These are phyloP conservation scores for Auanema freiburgensis DNA, from an alignment of 2,888 invertebrate genomes.

Conservation along the genomic window DNA sequence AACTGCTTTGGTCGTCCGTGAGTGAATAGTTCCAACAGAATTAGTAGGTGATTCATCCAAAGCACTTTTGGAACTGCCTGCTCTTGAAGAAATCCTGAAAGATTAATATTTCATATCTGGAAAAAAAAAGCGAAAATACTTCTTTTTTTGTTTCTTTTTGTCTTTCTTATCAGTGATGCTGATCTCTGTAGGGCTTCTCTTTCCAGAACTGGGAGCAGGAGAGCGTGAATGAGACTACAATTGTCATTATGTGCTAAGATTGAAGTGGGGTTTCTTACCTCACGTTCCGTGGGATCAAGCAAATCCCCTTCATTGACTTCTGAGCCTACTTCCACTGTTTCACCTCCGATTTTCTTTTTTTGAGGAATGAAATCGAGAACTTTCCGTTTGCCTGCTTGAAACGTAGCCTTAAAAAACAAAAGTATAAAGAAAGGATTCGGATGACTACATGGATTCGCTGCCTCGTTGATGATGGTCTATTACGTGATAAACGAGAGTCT, in stretches of 20 bases:
- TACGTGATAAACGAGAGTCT: constrained; percentile 24
- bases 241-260: neutral
- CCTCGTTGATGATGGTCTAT: constrained; percentile 25
- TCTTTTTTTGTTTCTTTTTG: constrained; percentile 32
- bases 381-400: constrained; percentile 41
- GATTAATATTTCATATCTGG: too few relatives aligned
- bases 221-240: constrained; percentile 12
- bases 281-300: neutral
- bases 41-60: constrained; percentile 8
- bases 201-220: constrained; percentile 17
- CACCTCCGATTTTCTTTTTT: constrained; percentile 21
- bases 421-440: neutral
- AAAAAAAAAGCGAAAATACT: constrained; percentile 5
- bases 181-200: constrained; percentile 29
- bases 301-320: constrained; percentile 14
- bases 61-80: too few relatives aligned
- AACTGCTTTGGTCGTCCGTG: constrained; percentile 12
- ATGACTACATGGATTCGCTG: constrained; percentile 10
- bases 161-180: constrained; percentile 32
- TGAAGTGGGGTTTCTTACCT: neutral
- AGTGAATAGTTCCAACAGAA: constrained; percentile 5
- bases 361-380: constrained; percentile 37
- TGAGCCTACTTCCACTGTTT: constrained; percentile 18
- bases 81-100: neutral
- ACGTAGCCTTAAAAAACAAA: constrained; percentile 26